phyloP scores from a whole-genome alignment of 2,888 invertebrate genomes.

The Aphodius sticticus region DNA sequence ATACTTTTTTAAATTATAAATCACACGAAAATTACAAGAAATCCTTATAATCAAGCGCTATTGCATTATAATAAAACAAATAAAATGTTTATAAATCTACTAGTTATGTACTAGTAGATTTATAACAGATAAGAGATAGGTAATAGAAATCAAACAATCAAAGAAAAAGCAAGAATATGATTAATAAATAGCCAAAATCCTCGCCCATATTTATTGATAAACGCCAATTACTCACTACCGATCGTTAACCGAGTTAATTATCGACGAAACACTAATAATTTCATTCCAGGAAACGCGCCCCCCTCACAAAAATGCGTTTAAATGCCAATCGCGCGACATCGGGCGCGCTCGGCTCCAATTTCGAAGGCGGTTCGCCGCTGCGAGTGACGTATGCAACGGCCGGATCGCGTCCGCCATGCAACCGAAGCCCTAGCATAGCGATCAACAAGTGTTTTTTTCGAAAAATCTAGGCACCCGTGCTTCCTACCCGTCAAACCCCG shows the following conservation, averaged over 20 bases:
- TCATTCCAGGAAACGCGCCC: background rate
- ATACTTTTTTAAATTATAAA: too few species aligned
- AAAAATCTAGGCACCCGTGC: background rate
- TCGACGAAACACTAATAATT: background rate
- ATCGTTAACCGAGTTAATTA: background rate
- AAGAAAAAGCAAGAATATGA: background rate
- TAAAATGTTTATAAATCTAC: too few species aligned
- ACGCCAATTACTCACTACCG: background rate
- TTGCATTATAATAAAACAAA: too few species aligned
- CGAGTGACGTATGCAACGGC: conserved; percentile 29
- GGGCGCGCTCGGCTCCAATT: conserved; percentile 24
- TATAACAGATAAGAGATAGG: background rate
- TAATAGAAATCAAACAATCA: background rate
- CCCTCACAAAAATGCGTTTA: conserved; percentile 15
- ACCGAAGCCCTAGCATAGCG: conserved; percentile 40
- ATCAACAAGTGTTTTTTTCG: conserved; percentile 51
- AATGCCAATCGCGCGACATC: conserved; percentile 27
- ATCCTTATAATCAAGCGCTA: too few species aligned
- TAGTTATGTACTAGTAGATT: too few species aligned
- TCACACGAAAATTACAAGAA: too few species aligned
- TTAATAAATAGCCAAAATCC: background rate
- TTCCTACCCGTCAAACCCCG: too few species aligned
- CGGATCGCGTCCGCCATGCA: conserved; percentile 47
- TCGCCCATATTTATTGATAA: background rate
- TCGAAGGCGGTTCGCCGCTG: conserved; percentile 12